Evolutionary conservation across 2,888 invertebrate genomes (phyloP), one percentile per base, ranked within the genome.

Genomic region (Cheilosia urbana): DNA sequence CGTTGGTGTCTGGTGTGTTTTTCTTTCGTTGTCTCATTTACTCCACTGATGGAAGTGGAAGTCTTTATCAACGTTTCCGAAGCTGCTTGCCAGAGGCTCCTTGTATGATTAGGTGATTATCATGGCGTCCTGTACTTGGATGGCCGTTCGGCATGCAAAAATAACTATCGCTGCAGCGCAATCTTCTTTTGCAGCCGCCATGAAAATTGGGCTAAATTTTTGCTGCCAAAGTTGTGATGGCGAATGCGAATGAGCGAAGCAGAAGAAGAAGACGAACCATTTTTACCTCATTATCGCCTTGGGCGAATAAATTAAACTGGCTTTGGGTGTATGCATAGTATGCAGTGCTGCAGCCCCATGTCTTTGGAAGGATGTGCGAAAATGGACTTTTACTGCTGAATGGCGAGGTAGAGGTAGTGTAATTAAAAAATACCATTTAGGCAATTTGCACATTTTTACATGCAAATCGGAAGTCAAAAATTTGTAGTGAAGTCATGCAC

Each of bases 211-310:
- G 71, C 81, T 77, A 77, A 85, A 72, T 72, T 85, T 51, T 51
- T 78, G 27, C 21, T 60, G n/a, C 66, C 40, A 62, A 77, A 51
- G 66, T 11, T 27, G 34, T 19, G 53, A 68, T 45, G 27, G 40
- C 34, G 62, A 68, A 47, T 40, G 40, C 34, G 62, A 68, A 77
- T 24, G 45, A 66, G 69, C 55, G 69, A 34, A 42, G 58, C 9
- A 30, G 9, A 30, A 2, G 9, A 30, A 9, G 9, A 51, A 71
- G 9, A 71, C 30, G 30, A 85, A 77, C 80, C 79, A 85, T 87
- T 91, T 91, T 91, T 91, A 90, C 89, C 92, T 91, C 91, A 92
- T 92, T 92, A 92, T 91, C 91, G 91, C 92, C 91, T 89, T 90
- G 88, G 91, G 91, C 90, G 88, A 90, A 91, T 91, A 91, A 91